Evolutionary conservation across 37 sponge, comb jelly and placozoan genomes (phyloP).

Genomic region (Ephydatia muelleri): DNA sequence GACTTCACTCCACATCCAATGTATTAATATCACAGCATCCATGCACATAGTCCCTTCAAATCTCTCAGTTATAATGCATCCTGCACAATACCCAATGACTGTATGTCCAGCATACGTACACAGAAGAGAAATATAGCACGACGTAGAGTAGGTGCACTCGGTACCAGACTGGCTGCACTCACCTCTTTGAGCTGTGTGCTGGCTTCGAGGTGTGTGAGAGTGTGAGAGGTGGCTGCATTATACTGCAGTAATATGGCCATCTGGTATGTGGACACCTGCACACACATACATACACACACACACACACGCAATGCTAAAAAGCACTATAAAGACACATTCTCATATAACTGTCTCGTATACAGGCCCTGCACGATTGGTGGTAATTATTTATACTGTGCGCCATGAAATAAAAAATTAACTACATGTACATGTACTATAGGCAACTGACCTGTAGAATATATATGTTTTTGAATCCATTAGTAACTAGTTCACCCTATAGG

Average conservation of each 20-base stretch:
- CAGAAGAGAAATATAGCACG: too few relatives aligned
- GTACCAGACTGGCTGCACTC: too few relatives aligned
- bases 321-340: background rate
- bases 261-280: conserved; percentile 92
- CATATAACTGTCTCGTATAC: background rate
- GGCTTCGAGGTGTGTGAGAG: conserved; percentile 64
- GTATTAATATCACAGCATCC: too few relatives aligned
- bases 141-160: too few relatives aligned
- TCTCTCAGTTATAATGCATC: too few relatives aligned
- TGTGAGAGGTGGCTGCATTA: conserved; percentile 58
- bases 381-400: background rate
- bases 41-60: too few relatives aligned
- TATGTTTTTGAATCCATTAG: conserved; percentile 84
- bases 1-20: too few relatives aligned
- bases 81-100: too few relatives aligned
- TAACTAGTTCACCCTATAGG: conserved; percentile 87
- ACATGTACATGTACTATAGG: background rate
- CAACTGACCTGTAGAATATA: conserved; percentile 83
- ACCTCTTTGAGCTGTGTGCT: conserved; percentile 73
- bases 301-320: background rate
- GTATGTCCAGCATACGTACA: too few relatives aligned
- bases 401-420: background rate
- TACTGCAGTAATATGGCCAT: conserved; percentile 91
- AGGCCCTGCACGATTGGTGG: background rate
- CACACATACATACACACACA: background rate